Evolutionary conservation across 2,113 vertebrate species (phyloP).

Genomic region (Erpornis zantholeuca): DNA sequence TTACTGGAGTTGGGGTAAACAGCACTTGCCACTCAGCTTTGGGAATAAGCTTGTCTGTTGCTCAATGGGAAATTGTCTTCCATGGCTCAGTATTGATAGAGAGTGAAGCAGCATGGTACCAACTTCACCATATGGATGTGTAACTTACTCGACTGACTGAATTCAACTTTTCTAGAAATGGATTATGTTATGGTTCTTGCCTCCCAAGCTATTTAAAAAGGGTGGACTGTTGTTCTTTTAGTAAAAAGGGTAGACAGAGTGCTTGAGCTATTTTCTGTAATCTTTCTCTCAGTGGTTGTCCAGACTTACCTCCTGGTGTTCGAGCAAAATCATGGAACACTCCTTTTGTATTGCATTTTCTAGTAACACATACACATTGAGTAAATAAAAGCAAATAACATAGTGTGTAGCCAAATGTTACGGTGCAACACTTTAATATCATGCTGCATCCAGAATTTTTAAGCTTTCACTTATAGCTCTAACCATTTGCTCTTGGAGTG

Average conservation of each 20-base stretch:
- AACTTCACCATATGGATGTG: fast-evolving
- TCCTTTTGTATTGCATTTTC: background rate
- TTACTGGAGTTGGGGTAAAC: background rate
- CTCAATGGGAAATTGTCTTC: background rate
- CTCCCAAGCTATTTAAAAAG: background rate
- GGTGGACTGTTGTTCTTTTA: background rate
- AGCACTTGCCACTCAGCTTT: background rate
- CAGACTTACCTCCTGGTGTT: background rate
- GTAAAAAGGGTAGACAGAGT: background rate
- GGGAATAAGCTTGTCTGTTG: background rate
- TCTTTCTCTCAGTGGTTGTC: background rate
- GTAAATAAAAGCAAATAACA: background rate
- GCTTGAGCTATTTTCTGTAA: background rate
- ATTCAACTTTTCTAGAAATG: background rate
- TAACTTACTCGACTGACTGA: background rate
- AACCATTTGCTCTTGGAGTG: background rate
- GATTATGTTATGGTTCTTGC: background rate
- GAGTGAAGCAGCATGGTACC: background rate
- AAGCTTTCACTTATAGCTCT: background rate
- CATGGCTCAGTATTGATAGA: background rate
- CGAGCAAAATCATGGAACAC: background rate
- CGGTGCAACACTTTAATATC: background rate
- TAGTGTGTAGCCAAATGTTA: background rate
- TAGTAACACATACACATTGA: background rate
- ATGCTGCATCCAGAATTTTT: background rate